Conservation (phyloP, 2,113 vertebrate genomes). For the Chrysochloris asiatica region DNA sequence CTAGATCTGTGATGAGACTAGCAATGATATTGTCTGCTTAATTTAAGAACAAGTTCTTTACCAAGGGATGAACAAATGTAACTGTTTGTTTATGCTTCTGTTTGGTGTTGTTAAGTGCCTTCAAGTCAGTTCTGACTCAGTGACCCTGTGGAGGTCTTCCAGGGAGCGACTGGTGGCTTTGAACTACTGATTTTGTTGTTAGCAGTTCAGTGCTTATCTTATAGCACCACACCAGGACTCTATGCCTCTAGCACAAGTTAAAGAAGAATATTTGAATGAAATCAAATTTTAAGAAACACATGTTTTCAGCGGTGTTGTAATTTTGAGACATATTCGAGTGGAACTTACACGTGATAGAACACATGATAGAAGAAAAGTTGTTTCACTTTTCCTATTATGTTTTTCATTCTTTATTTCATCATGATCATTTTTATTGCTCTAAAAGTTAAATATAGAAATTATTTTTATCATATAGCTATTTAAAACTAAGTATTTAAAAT, state of each 20-base stretch:
- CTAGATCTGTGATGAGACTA: slow-evolving; percentile 6
- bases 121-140: too few relatives aligned
- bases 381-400: slow-evolving; percentile 11
- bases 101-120: too few relatives aligned
- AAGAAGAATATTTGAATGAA: slow-evolving; percentile 36
- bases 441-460: slow-evolving; percentile 28
- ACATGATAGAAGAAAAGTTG: slow-evolving; percentile 26
- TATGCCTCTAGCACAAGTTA: too few relatives aligned
- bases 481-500: slow-evolving; percentile 57
- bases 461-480: slow-evolving; percentile 34
- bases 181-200: too few relatives aligned
- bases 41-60: slow-evolving; percentile 34
- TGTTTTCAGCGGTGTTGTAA: slow-evolving; percentile 16
- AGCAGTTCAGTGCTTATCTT: too few relatives aligned
- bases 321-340: neutral
- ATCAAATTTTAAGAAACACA: slow-evolving; percentile 40
- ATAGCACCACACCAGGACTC: too few relatives aligned
- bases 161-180: too few relatives aligned
- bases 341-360: neutral
- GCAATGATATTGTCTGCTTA: slow-evolving; percentile 40
- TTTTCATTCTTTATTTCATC: slow-evolving; percentile 53
- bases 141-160: too few relatives aligned
- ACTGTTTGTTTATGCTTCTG: too few relatives aligned
- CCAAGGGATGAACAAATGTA: slow-evolving; percentile 1
- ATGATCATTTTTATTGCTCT: slow-evolving; percentile 8